These are phyloP conservation scores for Pomatostomus ruficeps DNA, from an alignment of 2,113 vertebrate species.

Conservation along the genomic window DNA sequence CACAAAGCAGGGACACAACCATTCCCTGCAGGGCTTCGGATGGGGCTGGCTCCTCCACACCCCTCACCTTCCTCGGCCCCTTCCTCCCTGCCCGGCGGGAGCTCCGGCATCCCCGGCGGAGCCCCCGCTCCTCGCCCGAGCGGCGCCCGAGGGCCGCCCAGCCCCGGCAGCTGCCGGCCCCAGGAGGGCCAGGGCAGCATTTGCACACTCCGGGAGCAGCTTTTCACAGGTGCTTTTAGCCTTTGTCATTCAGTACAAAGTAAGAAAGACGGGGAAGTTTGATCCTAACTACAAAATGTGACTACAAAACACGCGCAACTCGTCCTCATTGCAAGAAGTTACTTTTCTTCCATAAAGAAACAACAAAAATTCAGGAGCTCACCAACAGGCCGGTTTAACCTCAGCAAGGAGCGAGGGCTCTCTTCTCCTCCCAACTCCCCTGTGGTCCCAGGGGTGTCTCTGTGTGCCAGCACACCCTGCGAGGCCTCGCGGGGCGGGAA, in stretches of 20 bases:
- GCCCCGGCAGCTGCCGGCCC: too few species aligned
- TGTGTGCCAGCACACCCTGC: fast-evolving
- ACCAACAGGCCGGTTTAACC: neutral
- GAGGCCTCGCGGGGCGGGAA: neutral
- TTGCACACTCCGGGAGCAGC: fast-evolving
- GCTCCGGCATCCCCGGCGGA: fast-evolving
- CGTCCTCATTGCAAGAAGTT: neutral
- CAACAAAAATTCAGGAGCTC: neutral
- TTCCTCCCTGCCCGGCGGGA: neutral
- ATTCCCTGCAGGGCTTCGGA: neutral
- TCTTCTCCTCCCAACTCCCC: neutral
- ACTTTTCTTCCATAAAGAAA: neutral
- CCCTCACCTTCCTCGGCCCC: neutral
- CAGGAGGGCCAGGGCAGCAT: neutral
- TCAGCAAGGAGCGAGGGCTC: neutral
- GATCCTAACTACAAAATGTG: fast-evolving
- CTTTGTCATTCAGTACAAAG: neutral
- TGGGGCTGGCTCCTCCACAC: neutral
- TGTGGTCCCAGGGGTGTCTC: neutral
- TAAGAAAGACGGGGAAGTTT: neutral
- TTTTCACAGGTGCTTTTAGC: neutral
- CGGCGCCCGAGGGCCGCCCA: fast-evolving
- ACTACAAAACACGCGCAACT: fast-evolving
- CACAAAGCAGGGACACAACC: neutral
- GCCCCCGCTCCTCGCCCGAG: fast-evolving